Percentiles rank a stretch among this genome's conserved stretches.
phyloP scores from a whole-genome alignment of 2,113 vertebrate genomes.

The Zeus faber region DNA sequence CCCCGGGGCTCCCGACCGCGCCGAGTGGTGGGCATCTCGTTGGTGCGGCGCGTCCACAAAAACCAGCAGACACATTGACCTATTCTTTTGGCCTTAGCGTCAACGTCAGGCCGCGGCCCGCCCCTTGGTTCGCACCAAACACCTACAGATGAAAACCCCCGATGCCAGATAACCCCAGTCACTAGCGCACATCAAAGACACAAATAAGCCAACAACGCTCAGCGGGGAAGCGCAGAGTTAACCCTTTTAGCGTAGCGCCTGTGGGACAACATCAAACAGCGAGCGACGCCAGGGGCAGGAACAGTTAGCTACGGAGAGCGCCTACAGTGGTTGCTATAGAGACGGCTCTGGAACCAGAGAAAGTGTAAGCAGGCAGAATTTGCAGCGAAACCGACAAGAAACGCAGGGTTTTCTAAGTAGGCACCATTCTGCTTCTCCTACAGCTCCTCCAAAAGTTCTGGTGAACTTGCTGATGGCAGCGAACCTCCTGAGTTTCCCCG shows the following conservation, averaged over 20 bases:
- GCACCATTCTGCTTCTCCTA: neutral
- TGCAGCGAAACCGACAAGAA: slow-evolving; percentile 8
- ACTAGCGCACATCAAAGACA: slow-evolving; percentile 61
- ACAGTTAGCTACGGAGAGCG: too few relatives aligned
- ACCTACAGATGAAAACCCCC: slow-evolving; percentile 56
- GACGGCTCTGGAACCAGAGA: slow-evolving; percentile 65
- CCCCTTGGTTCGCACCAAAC: slow-evolving; percentile 40
- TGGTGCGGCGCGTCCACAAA: slow-evolving; percentile 47
- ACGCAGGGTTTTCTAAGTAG: neutral
- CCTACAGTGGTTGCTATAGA: slow-evolving; percentile 75
- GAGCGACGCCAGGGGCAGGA: slow-evolving; percentile 62
- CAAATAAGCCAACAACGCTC: slow-evolving; percentile 47
- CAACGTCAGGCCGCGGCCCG: slow-evolving; percentile 63
- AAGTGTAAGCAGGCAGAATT: slow-evolving; percentile 40
- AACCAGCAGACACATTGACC: slow-evolving; percentile 76
- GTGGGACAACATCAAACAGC: slow-evolving; percentile 67
- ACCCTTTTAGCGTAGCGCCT: slow-evolving; percentile 62
- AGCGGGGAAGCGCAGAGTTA: slow-evolving; percentile 53
- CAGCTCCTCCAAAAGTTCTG: neutral
- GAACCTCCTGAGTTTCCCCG: neutral
- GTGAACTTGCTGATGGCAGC: neutral
- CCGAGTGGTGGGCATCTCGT: slow-evolving; percentile 62
- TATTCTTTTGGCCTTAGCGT: slow-evolving; percentile 75
- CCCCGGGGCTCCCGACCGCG: too few relatives aligned
- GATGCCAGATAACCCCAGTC: slow-evolving; percentile 47